These are phyloP conservation scores for Leptopilina myrica DNA, from an alignment of 2,888 invertebrate species.

Conservation along the genomic window DNA sequence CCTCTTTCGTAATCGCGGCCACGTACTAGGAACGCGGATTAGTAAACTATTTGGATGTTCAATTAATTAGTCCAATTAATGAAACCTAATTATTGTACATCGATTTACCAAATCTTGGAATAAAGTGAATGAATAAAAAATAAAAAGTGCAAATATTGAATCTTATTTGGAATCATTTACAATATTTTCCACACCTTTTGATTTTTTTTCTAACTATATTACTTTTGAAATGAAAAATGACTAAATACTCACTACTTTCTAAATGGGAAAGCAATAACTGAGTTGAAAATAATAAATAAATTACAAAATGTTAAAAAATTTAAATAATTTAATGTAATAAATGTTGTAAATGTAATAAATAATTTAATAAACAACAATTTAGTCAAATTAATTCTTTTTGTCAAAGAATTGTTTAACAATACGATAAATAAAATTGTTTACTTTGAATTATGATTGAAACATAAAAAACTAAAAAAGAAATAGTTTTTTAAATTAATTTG, in stretches of 20 bases:
- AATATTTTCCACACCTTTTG: background rate
- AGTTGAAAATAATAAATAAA: too few species aligned
- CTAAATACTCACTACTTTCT: too few species aligned
- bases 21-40: conserved; percentile 4
- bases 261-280: too few species aligned
- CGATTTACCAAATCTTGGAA: conserved; percentile 7
- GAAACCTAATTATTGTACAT: background rate
- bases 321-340: too few species aligned
- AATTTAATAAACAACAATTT: too few species aligned
- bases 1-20: conserved; percentile 17
- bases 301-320: too few species aligned
- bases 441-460: background rate
- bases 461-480: conserved; percentile 36
- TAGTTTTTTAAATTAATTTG: background rate
- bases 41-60: background rate
- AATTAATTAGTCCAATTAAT: background rate
- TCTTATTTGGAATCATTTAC: conserved; percentile 10
- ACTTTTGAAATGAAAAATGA: too few species aligned
- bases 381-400: background rate
- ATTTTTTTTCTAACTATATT: background rate
- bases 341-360: too few species aligned
- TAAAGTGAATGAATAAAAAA: conserved; percentile 7
- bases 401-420: background rate
- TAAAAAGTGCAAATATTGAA: background rate
- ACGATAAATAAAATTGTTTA: background rate